phyloP scores from a whole-genome alignment of 2,888 invertebrate genomes.

The Formica aserva region DNA sequence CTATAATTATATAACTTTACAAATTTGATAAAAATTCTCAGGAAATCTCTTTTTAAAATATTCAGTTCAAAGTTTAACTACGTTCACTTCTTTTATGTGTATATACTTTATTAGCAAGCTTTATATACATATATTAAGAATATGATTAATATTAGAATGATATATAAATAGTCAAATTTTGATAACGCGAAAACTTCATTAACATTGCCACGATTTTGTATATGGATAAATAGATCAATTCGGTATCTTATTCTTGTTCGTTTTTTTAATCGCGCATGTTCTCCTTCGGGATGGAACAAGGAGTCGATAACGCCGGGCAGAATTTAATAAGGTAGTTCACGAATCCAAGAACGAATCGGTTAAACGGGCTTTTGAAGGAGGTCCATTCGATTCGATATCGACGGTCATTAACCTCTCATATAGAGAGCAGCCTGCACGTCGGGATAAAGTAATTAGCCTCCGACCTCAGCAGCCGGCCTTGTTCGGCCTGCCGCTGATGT shows the following conservation, averaged over 20 bases:
- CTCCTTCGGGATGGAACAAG: slow-evolving; percentile 19
- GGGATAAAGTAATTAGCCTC: slow-evolving; percentile 81
- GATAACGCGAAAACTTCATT: neutral
- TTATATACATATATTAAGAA: neutral
- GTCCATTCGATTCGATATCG: slow-evolving; percentile 68
- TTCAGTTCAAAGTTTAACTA: neutral
- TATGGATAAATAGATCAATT: neutral
- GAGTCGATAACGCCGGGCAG: slow-evolving; percentile 20
- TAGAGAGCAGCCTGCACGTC: slow-evolving; percentile 69
- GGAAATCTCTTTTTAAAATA: neutral
- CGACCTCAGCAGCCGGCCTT: slow-evolving; percentile 67
- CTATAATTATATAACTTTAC: neutral
- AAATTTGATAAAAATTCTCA: neutral
- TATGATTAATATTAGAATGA: slow-evolving; percentile 8
- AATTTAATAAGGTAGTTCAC: slow-evolving; percentile 64
- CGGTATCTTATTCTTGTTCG: neutral
- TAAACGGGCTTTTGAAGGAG: slow-evolving; percentile 57
- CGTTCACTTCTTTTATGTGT: neutral
- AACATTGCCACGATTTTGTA: neutral
- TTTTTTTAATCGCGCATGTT: neutral
- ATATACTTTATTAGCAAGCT: neutral
- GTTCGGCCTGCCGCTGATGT: slow-evolving; percentile 49
- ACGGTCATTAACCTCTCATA: slow-evolving; percentile 67
- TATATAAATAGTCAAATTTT: neutral
- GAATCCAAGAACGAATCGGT: slow-evolving; percentile 56